Conservation (phyloP, 2,113 vertebrate species). For the Nothoprocta perdicaria region DNA sequence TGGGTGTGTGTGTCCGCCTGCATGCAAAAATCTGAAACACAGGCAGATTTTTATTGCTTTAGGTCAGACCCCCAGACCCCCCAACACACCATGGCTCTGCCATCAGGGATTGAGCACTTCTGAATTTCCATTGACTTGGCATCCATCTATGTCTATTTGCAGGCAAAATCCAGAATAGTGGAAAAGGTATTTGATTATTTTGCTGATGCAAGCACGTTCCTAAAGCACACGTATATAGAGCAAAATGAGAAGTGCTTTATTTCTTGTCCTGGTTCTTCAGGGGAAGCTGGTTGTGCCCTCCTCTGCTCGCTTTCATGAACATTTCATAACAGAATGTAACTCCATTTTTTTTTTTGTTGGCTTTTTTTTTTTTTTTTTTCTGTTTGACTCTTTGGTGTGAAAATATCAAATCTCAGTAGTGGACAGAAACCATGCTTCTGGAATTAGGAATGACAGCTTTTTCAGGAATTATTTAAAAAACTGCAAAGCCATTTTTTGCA, state of each 20-base stretch:
- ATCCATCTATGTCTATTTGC: background rate
- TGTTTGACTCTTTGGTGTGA: background rate
- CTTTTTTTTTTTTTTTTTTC: no score
- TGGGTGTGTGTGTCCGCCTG: background rate
- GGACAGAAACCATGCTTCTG: background rate
- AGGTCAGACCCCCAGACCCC: background rate
- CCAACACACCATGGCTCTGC: rapidly evolving
- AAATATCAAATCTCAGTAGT: background rate
- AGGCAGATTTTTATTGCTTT: background rate
- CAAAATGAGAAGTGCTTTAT: background rate
- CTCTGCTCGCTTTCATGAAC: background rate
- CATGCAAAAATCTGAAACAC: background rate
- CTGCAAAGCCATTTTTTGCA: background rate
- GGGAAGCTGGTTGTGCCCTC: background rate
- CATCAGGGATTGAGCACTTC: background rate
- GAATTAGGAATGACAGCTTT: background rate
- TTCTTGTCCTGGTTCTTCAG: background rate
- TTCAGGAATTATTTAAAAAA: background rate
- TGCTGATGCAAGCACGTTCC: background rate
- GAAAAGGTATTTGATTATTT: background rate
- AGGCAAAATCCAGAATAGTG: rapidly evolving
- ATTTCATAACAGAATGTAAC: background rate
- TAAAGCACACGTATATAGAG: background rate
- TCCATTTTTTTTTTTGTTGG: no score
- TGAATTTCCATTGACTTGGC: background rate